These are phyloP conservation scores for Agrotis segetum DNA, from an alignment of 2,888 invertebrate species.

Conservation along the genomic window DNA sequence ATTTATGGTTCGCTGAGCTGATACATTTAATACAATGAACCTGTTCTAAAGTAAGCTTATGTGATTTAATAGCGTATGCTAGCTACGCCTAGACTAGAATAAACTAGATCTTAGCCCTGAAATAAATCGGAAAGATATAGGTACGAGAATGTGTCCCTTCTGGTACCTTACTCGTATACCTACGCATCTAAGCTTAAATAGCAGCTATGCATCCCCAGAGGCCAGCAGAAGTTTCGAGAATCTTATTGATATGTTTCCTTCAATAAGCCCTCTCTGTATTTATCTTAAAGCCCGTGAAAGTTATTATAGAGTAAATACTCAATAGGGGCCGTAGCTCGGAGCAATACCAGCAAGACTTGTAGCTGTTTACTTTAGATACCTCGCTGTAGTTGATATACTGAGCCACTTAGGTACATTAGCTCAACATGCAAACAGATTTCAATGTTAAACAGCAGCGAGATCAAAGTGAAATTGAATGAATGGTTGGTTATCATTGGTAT, in stretches of 20 bases:
- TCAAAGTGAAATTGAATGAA: slow-evolving; percentile 52
- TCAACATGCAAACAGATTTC: slow-evolving; percentile 23
- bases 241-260: slow-evolving; percentile 59
- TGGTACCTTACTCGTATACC: slow-evolving; percentile 9
- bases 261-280: slow-evolving; percentile 51
- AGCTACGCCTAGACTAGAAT: not conserved
- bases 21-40: slow-evolving; percentile 36
- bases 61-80: slow-evolving; percentile 9
- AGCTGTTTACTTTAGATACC: slow-evolving; percentile 38
- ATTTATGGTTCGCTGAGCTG: slow-evolving; percentile 40
- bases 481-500: slow-evolving; percentile 43
- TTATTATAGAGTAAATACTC: slow-evolving; percentile 55
- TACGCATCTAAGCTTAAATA: slow-evolving; percentile 32
- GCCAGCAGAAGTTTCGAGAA: slow-evolving; percentile 40
- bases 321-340: slow-evolving; percentile 38
- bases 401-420: slow-evolving; percentile 17
- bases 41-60: slow-evolving; percentile 25
- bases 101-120: slow-evolving; percentile 7
- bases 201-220: slow-evolving; percentile 50
- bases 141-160: slow-evolving; percentile 17
- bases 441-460: slow-evolving; percentile 24
- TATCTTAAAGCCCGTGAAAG: slow-evolving; percentile 51
- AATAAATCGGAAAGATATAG: slow-evolving; percentile 14
- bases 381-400: slow-evolving; percentile 30
- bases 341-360: slow-evolving; percentile 30